Evolutionary conservation across 2,888 invertebrate genomes (phyloP).

Genomic region (Paralinhomoeus sp.): DNA sequence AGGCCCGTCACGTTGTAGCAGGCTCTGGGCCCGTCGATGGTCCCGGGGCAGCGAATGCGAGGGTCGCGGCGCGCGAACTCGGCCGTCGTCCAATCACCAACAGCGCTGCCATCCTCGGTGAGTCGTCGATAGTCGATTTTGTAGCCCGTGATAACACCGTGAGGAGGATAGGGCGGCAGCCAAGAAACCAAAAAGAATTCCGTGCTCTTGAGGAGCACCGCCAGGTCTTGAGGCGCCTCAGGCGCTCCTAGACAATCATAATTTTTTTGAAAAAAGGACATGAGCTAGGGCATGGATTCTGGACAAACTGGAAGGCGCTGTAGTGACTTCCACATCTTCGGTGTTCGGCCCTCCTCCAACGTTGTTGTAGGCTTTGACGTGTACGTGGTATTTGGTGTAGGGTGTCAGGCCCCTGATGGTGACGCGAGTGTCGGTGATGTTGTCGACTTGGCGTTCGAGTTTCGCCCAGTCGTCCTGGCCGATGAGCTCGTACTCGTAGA

Average conservation of each 20-base stretch:
- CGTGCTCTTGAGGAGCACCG: slow-evolving; percentile 21
- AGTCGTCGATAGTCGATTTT: slow-evolving; percentile 20
- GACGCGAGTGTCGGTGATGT: slow-evolving; percentile 14
- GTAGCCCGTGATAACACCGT: slow-evolving; percentile 23
- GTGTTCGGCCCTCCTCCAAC: slow-evolving; percentile 25
- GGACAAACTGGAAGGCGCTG: slow-evolving; percentile 8
- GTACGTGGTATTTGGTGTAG: slow-evolving; percentile 24
- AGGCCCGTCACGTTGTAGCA: slow-evolving; percentile 22
- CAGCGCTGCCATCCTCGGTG: slow-evolving; percentile 6
- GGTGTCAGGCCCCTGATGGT: slow-evolving; percentile 22
- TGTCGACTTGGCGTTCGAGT: slow-evolving; percentile 23
- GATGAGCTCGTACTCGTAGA: slow-evolving; percentile 25
- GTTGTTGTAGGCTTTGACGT: slow-evolving; percentile 22
- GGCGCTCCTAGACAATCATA: slow-evolving; percentile 10
- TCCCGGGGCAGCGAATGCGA: not conserved
- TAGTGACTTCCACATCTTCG: slow-evolving; percentile 24
- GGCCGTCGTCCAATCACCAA: slow-evolving; percentile 11
- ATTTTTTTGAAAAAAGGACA: not conserved
- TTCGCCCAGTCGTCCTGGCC: slow-evolving; percentile 26
- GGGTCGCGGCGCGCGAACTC: not conserved
- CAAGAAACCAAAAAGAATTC: slow-evolving; percentile 24
- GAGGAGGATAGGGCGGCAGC: slow-evolving; percentile 26
- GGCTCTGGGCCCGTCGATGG: slow-evolving; percentile 14
- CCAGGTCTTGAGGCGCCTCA: slow-evolving; percentile 22
- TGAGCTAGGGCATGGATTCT: no score